phyloP scores from a whole-genome alignment of 2,113 vertebrate species.

The Phocoena phocoena region DNA sequence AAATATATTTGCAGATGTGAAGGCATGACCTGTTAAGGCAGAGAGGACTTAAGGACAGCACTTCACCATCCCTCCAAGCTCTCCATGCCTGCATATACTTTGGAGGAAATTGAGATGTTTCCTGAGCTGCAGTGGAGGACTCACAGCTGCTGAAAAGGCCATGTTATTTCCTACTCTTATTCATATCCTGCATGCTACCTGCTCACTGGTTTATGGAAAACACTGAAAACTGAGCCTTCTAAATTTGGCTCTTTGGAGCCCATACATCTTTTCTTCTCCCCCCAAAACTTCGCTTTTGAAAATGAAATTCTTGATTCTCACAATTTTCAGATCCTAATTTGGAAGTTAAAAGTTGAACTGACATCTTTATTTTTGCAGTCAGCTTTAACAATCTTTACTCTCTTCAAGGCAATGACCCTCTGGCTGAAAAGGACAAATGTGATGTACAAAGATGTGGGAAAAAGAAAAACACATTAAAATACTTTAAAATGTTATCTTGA shows the following conservation, averaged over 20 bases:
- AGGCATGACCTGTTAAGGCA: neutral
- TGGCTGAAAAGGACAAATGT: neutral
- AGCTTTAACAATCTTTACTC: neutral
- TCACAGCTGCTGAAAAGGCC: neutral
- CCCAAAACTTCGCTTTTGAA: neutral
- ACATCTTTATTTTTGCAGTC: neutral
- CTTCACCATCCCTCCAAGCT: neutral
- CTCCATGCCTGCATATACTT: neutral
- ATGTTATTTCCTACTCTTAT: neutral
- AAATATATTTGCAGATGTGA: no score
- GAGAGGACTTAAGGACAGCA: neutral
- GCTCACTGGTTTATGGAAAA: neutral
- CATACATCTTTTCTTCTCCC: neutral
- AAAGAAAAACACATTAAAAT: neutral
- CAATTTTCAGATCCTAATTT: neutral
- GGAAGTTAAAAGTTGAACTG: neutral
- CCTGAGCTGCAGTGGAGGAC: neutral
- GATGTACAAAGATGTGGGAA: neutral
- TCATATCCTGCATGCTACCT: neutral
- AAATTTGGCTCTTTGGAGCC: neutral
- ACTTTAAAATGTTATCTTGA: neutral
- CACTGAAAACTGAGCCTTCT: neutral
- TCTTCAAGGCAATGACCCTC: neutral
- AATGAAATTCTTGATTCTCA: neutral
- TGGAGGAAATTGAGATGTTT: neutral